Percentiles rank a stretch among this genome's conserved stretches.
phyloP scores from a whole-genome alignment of 1,140 invertebrate genomes.

The Callitettix versicolor region DNA sequence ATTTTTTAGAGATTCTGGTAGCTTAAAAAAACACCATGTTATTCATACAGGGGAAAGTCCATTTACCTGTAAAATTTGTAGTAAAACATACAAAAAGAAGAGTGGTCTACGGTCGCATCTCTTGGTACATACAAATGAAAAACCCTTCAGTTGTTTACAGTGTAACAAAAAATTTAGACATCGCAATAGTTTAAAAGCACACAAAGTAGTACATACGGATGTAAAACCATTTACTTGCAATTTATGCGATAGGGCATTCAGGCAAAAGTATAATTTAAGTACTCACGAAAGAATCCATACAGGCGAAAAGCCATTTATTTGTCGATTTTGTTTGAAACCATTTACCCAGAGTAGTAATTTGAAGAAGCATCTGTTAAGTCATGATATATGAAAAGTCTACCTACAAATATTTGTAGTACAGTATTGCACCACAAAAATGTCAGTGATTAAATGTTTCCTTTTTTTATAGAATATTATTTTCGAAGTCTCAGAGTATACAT shows the following conservation, averaged over 20 bases:
- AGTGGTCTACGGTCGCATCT: conserved; percentile 8
- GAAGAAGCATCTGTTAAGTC: not conserved
- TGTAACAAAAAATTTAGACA: not conserved
- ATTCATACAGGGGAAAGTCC: conserved; percentile 41
- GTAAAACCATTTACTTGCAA: conserved; percentile 75
- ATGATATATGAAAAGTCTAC: not conserved
- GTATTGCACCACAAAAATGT: no score
- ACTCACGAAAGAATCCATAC: conserved; percentile 65
- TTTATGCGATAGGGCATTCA: conserved; percentile 72
- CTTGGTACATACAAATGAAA: conserved; percentile 6
- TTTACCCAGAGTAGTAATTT: conserved; percentile 54
- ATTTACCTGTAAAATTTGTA: conserved; percentile 43
- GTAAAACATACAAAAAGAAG: conserved; percentile 30
- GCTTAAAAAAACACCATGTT: conserved; percentile 28
- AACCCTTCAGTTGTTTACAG: not conserved
- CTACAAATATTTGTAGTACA: no score
- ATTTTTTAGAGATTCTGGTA: conserved; percentile 33
- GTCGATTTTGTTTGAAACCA: conserved; percentile 50
- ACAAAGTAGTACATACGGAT: conserved; percentile 62
- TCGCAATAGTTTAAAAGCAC: conserved; percentile 39
- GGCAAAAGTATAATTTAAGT: conserved; percentile 64
- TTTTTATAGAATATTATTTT: no score
- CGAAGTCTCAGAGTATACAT: no score
- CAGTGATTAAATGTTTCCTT: no score
- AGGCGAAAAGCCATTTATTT: conserved; percentile 61